Evolutionary conservation across 2,888 invertebrate genomes (phyloP), one percentile per base, ranked within the genome.

Genomic region (Hypolimnas misippus): DNA sequence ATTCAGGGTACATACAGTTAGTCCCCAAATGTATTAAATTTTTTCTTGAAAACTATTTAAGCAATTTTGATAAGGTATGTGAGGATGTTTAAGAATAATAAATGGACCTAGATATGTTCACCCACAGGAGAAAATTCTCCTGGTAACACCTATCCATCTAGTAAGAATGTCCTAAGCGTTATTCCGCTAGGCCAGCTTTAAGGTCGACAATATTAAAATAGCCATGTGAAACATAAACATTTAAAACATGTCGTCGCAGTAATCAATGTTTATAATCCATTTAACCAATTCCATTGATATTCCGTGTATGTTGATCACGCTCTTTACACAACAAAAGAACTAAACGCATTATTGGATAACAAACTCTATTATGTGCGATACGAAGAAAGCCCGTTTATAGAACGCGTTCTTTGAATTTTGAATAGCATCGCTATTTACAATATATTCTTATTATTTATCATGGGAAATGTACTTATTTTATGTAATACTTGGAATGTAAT

Each of bases 321-420:
- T 49, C 14, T 29, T 49, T 49, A 49, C 14, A 49, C 49, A 49
- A 35, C 35, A 19, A 53, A 44, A 46, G 16, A 46, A 35, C 17
- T 46, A 60, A 29, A 52, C 44, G 12, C 14, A 49, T 49, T 49
- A 49, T 29, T 49, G 53, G 46, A 54, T 54, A 60, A 60, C 46
- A 60, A 54, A 54, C 40, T 56, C 55, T 49, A 57, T 56, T 53
- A 58, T 56, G 38, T 46, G 44, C 51, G 46, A 62, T 65, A 62
- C 65, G 38, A 49, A 58, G 65, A 65, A 65, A 65, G 51, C 55
- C 57, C 62, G 62, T 62, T 58, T 62, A 62, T 35, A 56, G 62
- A 62, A 58, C 52, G 31, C 55, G 55, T 38, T 51, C 49, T 51
- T 55, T 55, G 65, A 58, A 65, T 65, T 29, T 64, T 40, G 42